Evolutionary conservation across 1,140 invertebrate species (phyloP).

Genomic region (Ganaspis sp.): DNA sequence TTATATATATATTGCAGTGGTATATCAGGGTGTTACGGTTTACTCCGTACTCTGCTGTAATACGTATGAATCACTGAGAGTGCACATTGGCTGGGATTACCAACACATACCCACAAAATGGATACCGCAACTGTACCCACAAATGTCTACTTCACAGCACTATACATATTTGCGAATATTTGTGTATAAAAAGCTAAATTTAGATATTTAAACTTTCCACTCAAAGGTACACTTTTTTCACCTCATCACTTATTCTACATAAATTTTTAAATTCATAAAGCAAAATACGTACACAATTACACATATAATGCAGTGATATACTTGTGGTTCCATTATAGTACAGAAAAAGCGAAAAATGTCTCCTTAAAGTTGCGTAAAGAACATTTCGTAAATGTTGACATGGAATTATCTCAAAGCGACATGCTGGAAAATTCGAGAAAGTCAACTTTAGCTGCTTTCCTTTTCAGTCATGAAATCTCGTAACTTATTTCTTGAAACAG

Average conservation of each 20-base stretch:
- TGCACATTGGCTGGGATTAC: slow-evolving; percentile 33
- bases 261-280: too few relatives aligned
- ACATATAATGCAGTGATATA: too few relatives aligned
- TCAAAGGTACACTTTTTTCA: too few relatives aligned
- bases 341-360: not conserved
- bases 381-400: slow-evolving; percentile 30
- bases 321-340: too few relatives aligned
- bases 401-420: slow-evolving; percentile 40
- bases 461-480: slow-evolving; percentile 21
- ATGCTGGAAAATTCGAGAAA: slow-evolving; percentile 45
- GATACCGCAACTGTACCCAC: slow-evolving; percentile 25
- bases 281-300: too few relatives aligned
- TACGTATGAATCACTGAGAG: slow-evolving; percentile 32
- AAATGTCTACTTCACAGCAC: not conserved
- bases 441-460: not conserved
- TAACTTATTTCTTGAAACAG: slow-evolving; percentile 36
- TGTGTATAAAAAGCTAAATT: not conserved
- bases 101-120: not conserved
- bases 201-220: too few relatives aligned
- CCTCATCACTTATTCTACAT: too few relatives aligned
- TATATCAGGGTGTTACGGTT: slow-evolving; percentile 30
- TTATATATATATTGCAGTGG: slow-evolving; percentile 20
- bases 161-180: not conserved
- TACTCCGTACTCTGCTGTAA: slow-evolving; percentile 20
- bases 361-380: slow-evolving; percentile 16